Evolutionary conservation across 2,888 invertebrate species (phyloP), one percentile per base, ranked within the genome.

Genomic region (Cremastobaeus sp.): DNA sequence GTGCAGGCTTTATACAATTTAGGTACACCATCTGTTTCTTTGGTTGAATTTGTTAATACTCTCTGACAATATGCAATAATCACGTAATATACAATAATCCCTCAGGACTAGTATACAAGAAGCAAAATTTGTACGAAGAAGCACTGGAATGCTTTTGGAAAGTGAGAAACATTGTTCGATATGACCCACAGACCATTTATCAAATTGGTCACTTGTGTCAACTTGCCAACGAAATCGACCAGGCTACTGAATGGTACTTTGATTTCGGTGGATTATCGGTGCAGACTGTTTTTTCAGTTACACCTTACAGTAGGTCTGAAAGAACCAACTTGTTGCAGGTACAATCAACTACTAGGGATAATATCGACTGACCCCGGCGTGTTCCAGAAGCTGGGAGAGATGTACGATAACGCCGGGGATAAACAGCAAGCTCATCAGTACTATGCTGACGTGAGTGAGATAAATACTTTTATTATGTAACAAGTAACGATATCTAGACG

Each of bases 351-450:
- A 2, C 89, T 96, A 69, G 94, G 95, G 28, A 90, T 96, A 55
- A 92, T 94, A 15, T 94, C 97, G 0, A 94, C 96, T 80, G 99
- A 99, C 88, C 95, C 97, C 0, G 93, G 94, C 34, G 92, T 98
- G 45, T 91, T 98, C 45, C 93, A 95, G 81, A 95, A 96, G 84
- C 90, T 98, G 59, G 99, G 97, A 0, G 93, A 95, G 82, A 91
- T 99, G 81, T 96, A 96, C 85, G 96, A 96, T 82, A 92, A 92
- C 68, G 92, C 95, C 82, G 97, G 96, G 1, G 99, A 99, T 88
- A 93, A 96, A 78, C 95, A 95, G 80, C 95, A 95, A 85, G 96
- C 96, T 0, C 94, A 94, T 88, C 94, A 95, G 82, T 94, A 93
- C 87, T 92, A 94, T 83, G 92, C 91, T 83, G 95, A 95, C 86